A percentile compares a stretch with the other conserved stretches of the same genome.
Evolutionary conservation across 2,113 vertebrate genomes (phyloP).

Genomic region (Amphiprion ocellaris): DNA sequence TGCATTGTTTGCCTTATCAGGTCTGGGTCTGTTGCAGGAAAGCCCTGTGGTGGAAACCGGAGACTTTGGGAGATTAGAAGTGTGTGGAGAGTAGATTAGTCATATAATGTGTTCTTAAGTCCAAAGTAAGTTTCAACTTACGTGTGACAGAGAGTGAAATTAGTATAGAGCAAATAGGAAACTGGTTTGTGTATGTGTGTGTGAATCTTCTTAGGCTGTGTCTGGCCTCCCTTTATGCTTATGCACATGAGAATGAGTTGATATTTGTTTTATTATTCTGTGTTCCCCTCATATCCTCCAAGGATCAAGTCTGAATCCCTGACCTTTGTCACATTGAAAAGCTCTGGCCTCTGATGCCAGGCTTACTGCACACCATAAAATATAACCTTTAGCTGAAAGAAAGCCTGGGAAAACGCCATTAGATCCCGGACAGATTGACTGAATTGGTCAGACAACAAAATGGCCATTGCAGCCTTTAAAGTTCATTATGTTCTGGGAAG

Average conservation of each 20-base stretch:
- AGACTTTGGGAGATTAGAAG: conserved; percentile 30
- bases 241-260: conserved; percentile 19
- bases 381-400: conserved; percentile 63
- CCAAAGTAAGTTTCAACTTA: background rate
- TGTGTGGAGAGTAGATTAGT: conserved; percentile 22
- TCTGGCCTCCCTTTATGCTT: background rate
- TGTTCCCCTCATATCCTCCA: background rate
- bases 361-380: conserved; percentile 10
- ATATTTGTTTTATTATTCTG: conserved; percentile 30
- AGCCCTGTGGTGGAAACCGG: conserved; percentile 15
- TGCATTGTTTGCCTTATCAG: conserved; percentile 75
- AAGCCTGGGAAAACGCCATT: conserved; percentile 16
- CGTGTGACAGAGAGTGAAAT: background rate
- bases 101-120: background rate
- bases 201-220: background rate
- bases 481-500: conserved; percentile 30
- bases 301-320: conserved; percentile 19
- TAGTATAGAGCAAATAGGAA: background rate
- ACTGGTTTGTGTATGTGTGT: background rate
- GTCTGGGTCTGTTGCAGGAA: conserved; percentile 32
- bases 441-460: conserved; percentile 18
- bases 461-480: conserved; percentile 40
- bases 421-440: conserved; percentile 24
- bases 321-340: conserved; percentile 51
- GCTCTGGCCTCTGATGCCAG: conserved; percentile 16